Conservation (phyloP, 2,888 invertebrate species). For the Brachyptera putata region DNA sequence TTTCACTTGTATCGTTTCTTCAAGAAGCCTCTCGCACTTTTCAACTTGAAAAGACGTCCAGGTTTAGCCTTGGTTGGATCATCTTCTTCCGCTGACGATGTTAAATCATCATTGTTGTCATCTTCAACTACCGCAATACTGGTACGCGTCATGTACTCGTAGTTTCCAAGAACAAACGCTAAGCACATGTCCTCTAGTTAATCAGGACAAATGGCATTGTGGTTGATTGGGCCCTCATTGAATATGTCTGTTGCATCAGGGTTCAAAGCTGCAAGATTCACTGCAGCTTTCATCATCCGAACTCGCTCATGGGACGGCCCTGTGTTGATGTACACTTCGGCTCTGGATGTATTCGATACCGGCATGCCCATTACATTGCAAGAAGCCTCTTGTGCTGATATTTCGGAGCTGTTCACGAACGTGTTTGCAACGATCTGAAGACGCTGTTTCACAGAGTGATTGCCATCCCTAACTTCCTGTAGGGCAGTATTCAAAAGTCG, state of each 20-base stretch:
- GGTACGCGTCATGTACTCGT: constrained; percentile 25
- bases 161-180: constrained; percentile 37
- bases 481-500: no score
- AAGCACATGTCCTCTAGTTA: constrained; percentile 37
- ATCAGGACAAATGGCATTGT: constrained; percentile 37
- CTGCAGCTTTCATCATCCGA: no score
- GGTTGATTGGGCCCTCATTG: constrained; percentile 34
- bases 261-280: constrained; percentile 31
- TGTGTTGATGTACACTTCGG: no score
- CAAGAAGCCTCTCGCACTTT: background rate
- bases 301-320: no score
- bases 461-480: no score
- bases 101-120: background rate
- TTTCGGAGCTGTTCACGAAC: no score
- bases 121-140: background rate
- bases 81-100: constrained; percentile 16
- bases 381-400: no score
- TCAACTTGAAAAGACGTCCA: background rate
- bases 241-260: constrained; percentile 22
- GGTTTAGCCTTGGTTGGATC: no score
- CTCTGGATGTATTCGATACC: no score
- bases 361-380: no score
- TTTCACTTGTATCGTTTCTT: constrained; percentile 19
- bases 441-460: no score
- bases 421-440: no score